Conservation (phyloP, 2,797 vertebrate species). For the Spinus pinus region DNA sequence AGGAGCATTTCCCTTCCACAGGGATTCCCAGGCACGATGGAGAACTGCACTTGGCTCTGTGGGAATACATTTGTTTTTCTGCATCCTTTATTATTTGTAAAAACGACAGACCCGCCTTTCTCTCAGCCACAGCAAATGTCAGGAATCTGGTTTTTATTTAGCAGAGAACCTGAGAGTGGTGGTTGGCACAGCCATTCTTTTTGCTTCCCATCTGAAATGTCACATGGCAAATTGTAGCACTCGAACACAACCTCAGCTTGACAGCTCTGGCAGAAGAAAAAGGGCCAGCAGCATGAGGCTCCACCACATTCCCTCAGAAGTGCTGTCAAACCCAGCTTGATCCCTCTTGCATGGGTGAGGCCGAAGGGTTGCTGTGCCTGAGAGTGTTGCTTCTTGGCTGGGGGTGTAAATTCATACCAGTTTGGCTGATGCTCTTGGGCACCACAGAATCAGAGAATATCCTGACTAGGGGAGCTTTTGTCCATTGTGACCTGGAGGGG, state of each 20-base stretch:
- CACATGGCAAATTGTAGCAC: background rate
- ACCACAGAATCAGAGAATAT: background rate
- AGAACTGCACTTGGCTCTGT: background rate
- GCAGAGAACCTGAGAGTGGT: slow-evolving; percentile 9
- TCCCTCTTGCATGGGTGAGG: background rate
- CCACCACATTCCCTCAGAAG: slow-evolving; percentile 5
- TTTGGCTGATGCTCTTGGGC: background rate
- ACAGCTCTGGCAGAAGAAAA: slow-evolving; percentile 46
- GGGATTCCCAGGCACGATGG: slow-evolving; percentile 34
- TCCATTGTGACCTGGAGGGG: background rate
- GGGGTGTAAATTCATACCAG: background rate
- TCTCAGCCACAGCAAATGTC: slow-evolving; percentile 7
- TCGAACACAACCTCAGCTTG: background rate
- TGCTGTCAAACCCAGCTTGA: background rate
- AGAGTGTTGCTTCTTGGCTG: accelerated
- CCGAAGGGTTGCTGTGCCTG: background rate
- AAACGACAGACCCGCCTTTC: background rate
- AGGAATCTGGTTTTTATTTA: slow-evolving; percentile 34
- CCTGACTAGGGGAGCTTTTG: background rate
- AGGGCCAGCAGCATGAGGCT: slow-evolving; percentile 5
- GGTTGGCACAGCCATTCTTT: background rate
- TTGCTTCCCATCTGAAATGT: slow-evolving; percentile 41
- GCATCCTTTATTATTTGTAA: background rate
- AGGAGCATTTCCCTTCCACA: slow-evolving; percentile 5
- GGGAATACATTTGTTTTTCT: slow-evolving; percentile 11